A percentile compares a stretch with the other conserved stretches of the same genome.
Evolutionary conservation across 1,140 invertebrate species (phyloP).

Genomic region (Drosophila oshimai): DNA sequence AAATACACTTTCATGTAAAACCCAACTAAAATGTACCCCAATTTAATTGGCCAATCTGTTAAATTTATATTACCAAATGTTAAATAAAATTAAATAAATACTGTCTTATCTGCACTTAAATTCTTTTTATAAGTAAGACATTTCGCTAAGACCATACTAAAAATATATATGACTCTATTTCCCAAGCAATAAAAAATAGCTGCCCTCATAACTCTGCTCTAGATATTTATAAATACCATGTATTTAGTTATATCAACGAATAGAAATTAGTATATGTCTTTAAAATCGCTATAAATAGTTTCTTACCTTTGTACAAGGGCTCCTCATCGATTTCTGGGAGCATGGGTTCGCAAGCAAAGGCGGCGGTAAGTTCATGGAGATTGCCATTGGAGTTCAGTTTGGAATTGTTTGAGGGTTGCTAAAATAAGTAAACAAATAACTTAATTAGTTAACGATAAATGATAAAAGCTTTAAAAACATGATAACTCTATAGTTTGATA

Average conservation of each 20-base stretch:
- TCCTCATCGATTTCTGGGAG: conserved; percentile 70
- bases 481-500: background rate
- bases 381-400: conserved; percentile 44
- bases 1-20: too few species aligned
- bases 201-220: too few species aligned
- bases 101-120: too few species aligned
- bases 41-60: too few species aligned
- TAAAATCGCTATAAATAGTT: background rate
- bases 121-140: too few species aligned
- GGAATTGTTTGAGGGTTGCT: conserved; percentile 23
- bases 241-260: background rate
- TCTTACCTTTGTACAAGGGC: conserved; percentile 65
- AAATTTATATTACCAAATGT: too few species aligned
- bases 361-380: conserved; percentile 27
- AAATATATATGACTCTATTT: too few species aligned
- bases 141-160: too few species aligned
- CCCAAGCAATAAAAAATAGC: too few species aligned
- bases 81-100: too few species aligned
- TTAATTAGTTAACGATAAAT: background rate
- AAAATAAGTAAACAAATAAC: background rate
- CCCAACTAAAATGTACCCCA: too few species aligned
- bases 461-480: background rate
- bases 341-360: conserved; percentile 62
- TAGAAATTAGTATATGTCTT: background rate
- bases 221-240: too few species aligned